Conservation (phyloP, 2,113 vertebrate species). For the Channa maculata region DNA sequence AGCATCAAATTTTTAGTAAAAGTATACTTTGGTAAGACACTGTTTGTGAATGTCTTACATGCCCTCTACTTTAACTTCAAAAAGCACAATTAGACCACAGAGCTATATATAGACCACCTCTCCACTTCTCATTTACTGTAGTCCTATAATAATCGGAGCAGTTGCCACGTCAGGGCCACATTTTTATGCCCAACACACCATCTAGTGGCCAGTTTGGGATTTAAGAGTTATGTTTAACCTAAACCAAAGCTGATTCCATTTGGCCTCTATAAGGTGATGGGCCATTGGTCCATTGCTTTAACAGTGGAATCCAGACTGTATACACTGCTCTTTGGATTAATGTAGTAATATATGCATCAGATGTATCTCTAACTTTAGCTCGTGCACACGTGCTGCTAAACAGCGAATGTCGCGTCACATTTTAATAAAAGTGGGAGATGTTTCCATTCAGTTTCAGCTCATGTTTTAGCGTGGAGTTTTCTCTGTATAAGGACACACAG, state of each 20-base stretch:
- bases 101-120: conserved; percentile 15
- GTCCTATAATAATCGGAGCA: conserved; percentile 16
- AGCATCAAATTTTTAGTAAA: no score
- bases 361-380: background rate
- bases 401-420: no score
- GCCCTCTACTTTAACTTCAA: conserved; percentile 23
- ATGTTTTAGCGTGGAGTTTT: no score
- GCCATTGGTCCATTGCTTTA: background rate
- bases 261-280: conserved; percentile 33
- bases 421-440: background rate
- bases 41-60: background rate
- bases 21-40: no score
- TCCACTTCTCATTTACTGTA: background rate
- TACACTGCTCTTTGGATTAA: background rate
- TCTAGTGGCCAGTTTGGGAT: conserved; percentile 49
- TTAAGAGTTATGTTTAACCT: background rate
- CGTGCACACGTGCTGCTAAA: no score
- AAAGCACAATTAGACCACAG: conserved; percentile 17
- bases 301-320: background rate
- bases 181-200: conserved; percentile 32
- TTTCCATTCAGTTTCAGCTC: no score
- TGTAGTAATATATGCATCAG: background rate
- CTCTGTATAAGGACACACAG: no score
- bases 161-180: conserved; percentile 58
- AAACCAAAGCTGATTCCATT: background rate